Conservation (phyloP, 2,797 vertebrate genomes). For the Myotis findleyi region DNA sequence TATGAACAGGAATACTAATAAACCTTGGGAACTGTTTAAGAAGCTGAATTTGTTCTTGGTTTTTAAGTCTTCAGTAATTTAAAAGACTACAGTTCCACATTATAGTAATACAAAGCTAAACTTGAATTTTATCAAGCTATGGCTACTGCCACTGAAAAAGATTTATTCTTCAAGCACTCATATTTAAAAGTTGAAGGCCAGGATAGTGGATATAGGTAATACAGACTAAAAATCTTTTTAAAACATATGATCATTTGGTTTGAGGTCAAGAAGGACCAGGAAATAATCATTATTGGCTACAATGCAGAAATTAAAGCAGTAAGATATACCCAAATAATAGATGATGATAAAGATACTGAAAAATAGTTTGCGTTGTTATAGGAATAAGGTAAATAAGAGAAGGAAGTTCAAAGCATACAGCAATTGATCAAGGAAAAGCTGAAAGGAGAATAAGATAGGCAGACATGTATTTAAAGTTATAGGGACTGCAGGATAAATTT, state of each 20-base stretch:
- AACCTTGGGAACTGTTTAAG: conserved; percentile 48
- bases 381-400: conserved; percentile 71
- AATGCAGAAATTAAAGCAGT: conserved; percentile 74
- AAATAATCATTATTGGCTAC: conserved; percentile 70
- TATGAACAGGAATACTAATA: conserved; percentile 55
- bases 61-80: conserved; percentile 66
- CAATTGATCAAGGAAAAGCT: conserved; percentile 69
- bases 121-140: conserved; percentile 64
- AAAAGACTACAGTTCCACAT: conserved; percentile 62
- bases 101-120: conserved; percentile 54
- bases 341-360: conserved; percentile 71
- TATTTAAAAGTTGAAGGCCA: conserved; percentile 63
- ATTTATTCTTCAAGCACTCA: conserved; percentile 52
- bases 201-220: conserved; percentile 37
- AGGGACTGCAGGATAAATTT: conserved; percentile 59
- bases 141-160: conserved; percentile 30
- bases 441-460: conserved; percentile 68
- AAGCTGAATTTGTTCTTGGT: conserved; percentile 45
- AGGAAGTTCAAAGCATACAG: conserved; percentile 70
- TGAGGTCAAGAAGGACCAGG: conserved; percentile 68
- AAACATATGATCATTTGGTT: conserved; percentile 65
- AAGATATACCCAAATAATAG: conserved; percentile 68
- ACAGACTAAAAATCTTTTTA: conserved; percentile 61
- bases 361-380: conserved; percentile 61
- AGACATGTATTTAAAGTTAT: conserved; percentile 59